A percentile compares a stretch with the other conserved stretches of the same genome.
phyloP scores from a whole-genome alignment of 2,797 vertebrate genomes.

The Melanotaenia trifasciata region DNA sequence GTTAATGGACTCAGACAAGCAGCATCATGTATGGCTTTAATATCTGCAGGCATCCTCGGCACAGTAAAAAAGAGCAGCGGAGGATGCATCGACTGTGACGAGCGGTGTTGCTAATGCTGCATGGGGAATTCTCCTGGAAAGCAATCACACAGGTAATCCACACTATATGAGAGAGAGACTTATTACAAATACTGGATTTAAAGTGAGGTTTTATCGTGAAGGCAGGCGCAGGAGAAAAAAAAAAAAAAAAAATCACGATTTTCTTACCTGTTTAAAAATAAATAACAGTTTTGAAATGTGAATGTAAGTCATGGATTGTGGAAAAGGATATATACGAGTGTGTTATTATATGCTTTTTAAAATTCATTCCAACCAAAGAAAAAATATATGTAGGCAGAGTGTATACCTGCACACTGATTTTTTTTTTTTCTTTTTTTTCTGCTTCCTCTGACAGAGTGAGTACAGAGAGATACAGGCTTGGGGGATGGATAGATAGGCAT shows the following conservation, averaged over 20 bases:
- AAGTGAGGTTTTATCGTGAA: constrained; percentile 3
- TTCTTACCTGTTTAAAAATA: constrained; percentile 3
- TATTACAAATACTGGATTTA: constrained; percentile 45
- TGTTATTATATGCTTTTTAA: constrained; percentile 18
- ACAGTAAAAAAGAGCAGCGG: constrained; percentile 55
- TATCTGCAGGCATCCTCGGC: constrained; percentile 56
- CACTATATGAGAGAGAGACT: constrained; percentile 32
- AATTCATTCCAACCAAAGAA: constrained; percentile 33
- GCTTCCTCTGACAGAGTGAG: constrained; percentile 41
- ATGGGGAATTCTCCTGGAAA: constrained; percentile 62
- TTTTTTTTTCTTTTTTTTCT: constrained; percentile 6
- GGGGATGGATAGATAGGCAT: constrained; percentile 53
- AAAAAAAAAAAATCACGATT: not conserved
- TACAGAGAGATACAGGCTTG: constrained; percentile 21
- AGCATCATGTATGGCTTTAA: constrained; percentile 57
- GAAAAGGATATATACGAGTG: constrained; percentile 11
- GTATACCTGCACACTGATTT: constrained; percentile 35
- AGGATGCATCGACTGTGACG: constrained; percentile 45
- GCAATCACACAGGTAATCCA: constrained; percentile 69
- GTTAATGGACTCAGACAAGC: constrained; percentile 64
- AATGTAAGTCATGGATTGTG: constrained; percentile 15
- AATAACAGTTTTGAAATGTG: constrained; percentile 15
- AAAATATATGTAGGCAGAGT: constrained; percentile 11
- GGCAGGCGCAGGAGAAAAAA: constrained; percentile 5
- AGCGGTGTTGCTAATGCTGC: constrained; percentile 57